Evolutionary conservation across 2,113 vertebrate species (phyloP), one percentile per base, ranked within the genome.

Genomic region (Gavialis gangeticus): DNA sequence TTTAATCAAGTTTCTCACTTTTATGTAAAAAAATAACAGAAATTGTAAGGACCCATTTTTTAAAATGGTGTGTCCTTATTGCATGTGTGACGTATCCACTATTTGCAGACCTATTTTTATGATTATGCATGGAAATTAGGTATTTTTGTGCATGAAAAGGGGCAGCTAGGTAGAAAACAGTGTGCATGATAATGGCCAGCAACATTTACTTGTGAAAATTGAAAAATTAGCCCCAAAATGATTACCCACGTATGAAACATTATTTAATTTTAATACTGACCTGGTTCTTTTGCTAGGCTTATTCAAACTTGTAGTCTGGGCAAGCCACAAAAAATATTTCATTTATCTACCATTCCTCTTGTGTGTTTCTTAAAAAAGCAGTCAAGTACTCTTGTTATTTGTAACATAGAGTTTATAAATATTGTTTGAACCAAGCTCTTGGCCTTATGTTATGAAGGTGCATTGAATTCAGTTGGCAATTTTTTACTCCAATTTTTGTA

Each of bases 401-500:
- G 28, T 90, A 66, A 8, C 11, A 27, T 22, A 86, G 24, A 4
- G 71, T 91, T 82, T 91, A 58, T 82, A 58, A 78, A 30, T 2
- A 0, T 60, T 22, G 2, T 63, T 88, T 85, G 17, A 18, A 89
- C 18, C 55, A 66, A 77, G 19, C 21, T 59, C 58, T 17, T 30
- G 76, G 18, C 9, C 7, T 67, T 25, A 66, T 89, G 14, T 71
- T 89, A 12, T 87, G 60, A 96, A 83, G 88, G 12, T 91, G 89
- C 79, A 75, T 64, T 79, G 92, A 54, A 82, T 92, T 94, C 22
- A 73, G 24, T 90, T 57, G 87, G 71, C 79, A 30, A 12, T 95
- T 62, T 46, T 46, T 78, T 60, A 66, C 64, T 90, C 34, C 34
- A 34, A 34, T 34, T 34, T 34, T 2, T 95, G 82, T 76, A 80